These are phyloP conservation scores for Syrmaticus mikado DNA, from an alignment of 2,113 vertebrate genomes.

Conservation along the genomic window DNA sequence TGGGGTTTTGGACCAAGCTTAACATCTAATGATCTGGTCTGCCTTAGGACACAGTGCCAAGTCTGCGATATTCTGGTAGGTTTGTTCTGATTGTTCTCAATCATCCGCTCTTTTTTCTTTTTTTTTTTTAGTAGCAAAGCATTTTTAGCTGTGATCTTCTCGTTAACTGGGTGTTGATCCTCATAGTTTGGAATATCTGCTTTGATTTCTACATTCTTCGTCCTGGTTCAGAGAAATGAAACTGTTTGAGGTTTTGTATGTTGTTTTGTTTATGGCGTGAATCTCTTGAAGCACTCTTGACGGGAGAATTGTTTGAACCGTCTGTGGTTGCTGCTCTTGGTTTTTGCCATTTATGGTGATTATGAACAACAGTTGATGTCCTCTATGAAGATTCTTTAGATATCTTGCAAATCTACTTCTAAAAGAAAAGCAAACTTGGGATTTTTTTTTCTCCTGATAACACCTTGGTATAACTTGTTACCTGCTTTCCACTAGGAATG, in stretches of 20 bases:
- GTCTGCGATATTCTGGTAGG: constrained; percentile 25
- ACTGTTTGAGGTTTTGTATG: background rate
- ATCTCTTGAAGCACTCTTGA: background rate
- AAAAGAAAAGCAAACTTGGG: background rate
- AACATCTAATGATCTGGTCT: background rate
- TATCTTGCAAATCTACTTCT: background rate
- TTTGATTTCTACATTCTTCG: background rate
- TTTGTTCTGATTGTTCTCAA: constrained; percentile 48
- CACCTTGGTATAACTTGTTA: background rate
- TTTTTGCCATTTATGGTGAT: background rate
- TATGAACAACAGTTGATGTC: background rate
- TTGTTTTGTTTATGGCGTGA: background rate
- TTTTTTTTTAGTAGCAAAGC: constrained; percentile 36
- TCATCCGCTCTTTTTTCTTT: constrained; percentile 14
- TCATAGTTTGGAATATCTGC: background rate
- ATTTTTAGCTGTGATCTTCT: constrained; percentile 42
- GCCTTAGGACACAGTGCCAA: constrained; percentile 20
- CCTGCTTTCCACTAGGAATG: background rate
- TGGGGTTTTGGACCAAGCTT: background rate
- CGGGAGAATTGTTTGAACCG: background rate
- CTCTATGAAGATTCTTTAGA: background rate
- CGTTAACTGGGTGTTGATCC: constrained; percentile 44
- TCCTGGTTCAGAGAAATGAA: background rate
- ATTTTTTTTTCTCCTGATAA: background rate
- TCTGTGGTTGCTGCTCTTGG: background rate